Conservation (phyloP, 2,113 vertebrate species). For the Cyanoderma ruficeps region DNA sequence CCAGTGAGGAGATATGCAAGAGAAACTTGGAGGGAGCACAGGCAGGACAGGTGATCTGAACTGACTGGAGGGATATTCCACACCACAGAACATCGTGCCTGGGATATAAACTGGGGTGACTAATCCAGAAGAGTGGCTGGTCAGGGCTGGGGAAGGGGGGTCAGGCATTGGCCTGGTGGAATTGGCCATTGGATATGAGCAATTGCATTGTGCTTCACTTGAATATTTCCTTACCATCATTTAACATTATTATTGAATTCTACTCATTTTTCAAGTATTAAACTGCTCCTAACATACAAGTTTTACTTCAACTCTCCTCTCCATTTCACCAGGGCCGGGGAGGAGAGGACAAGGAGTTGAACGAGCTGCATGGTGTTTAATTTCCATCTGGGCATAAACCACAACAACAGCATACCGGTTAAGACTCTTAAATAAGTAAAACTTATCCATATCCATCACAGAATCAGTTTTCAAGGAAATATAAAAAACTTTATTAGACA, state of each 20-base stretch:
- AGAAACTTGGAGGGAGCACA: neutral
- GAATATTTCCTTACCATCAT: neutral
- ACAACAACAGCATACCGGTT: neutral
- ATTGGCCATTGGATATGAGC: neutral
- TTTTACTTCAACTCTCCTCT: neutral
- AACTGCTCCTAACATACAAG: neutral
- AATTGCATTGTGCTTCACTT: neutral
- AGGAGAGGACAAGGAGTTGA: neutral
- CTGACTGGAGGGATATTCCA: neutral
- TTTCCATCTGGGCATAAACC: neutral
- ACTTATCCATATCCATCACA: neutral
- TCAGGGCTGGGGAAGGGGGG: neutral
- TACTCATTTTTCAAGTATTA: neutral
- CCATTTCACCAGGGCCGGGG: neutral
- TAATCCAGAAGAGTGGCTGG: neutral
- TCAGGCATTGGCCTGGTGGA: neutral
- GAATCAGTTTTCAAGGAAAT: neutral
- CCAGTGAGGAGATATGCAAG: fast-evolving
- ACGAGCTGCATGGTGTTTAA: fast-evolving
- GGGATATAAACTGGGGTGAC: neutral
- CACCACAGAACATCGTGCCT: neutral
- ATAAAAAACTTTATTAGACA: constrained; percentile 17
- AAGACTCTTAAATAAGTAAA: neutral
- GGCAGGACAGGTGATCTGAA: neutral
- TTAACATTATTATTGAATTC: neutral